Base-by-base conservation (phyloP, 2,888 invertebrate species). In the Thumatha senex region DNA sequence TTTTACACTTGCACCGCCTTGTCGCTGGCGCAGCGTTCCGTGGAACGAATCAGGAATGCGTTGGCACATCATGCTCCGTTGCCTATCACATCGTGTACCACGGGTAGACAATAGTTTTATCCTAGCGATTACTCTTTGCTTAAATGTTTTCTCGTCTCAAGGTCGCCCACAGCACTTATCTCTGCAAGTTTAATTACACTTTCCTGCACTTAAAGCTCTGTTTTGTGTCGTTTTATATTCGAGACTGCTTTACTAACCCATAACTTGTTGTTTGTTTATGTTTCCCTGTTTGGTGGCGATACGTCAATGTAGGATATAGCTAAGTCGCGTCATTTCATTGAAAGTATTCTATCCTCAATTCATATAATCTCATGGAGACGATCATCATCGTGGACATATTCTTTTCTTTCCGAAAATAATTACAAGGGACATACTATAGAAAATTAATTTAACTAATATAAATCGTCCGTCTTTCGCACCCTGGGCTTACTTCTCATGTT, bases 41-140 rank as follows among this genome's bases (percentile, higher is more conserved):
- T 71, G 78, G 72, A 72, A 74, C 88, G 76, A 86, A 88, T 89
- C 74, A 71, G 83, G 87, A 87, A 89, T 89, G 86, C 77, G 78
- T 80, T 76, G 74, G 81, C 78, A 67, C 79, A 77, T 80, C 80
- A 80, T 78, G 82, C 68, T 63, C 73, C 64, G 51, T 60, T 43
- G 51, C 54, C 68, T 76, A 76, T 73, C 78, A 76, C 74, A 72
- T 74, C 18, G 70, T 74, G 58, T 46, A 52, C 54, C 54, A 39
- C 42, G 51, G 50, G 71, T 64, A 70, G 69, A 75, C 76, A 74
- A 76, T 76, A 67, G 72, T 64, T 57, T 64, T 46, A 66, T 51
- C 67, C 63, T 5, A 4, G 71, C 72, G 74, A 72, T 66, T 70
- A 68, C 66, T 78, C 79, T 85, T 82, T 82, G 78, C 81, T 75